A percentile compares a stretch with the other conserved stretches of the same genome.
Evolutionary conservation across 2,888 invertebrate species (phyloP).

Genomic region (Rotaria magnacalcarata): DNA sequence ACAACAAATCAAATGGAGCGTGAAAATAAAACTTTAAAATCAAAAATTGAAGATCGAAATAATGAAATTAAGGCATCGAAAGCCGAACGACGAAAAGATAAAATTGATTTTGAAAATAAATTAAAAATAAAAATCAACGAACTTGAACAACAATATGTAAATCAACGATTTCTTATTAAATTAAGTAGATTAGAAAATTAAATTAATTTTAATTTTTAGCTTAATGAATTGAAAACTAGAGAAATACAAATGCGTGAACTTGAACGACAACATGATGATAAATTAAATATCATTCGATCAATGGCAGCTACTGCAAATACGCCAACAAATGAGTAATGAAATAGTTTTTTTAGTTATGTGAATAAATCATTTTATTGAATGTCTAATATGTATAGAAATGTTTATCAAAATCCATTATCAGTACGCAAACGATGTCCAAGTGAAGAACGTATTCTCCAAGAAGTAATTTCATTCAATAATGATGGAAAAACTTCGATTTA

Average conservation of each 20-base stretch:
- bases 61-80: not conserved
- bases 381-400: not conserved
- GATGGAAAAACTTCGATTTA: not conserved
- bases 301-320: slow-evolving; percentile 6
- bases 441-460: slow-evolving; percentile 29
- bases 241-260: not conserved
- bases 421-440: not conserved
- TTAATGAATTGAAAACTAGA: slow-evolving; percentile 19
- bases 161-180: not conserved
- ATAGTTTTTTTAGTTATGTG: not conserved
- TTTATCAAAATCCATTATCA: not conserved
- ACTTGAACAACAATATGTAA: slow-evolving; percentile 33
- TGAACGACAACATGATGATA: slow-evolving; percentile 36
- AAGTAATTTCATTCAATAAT: not conserved
- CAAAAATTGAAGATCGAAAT: slow-evolving; percentile 10
- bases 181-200: not conserved
- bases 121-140: slow-evolving; percentile 3
- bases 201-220: not conserved
- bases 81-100: slow-evolving; percentile 30
- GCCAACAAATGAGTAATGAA: not conserved
- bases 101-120: slow-evolving; percentile 36
- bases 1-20: slow-evolving; percentile 9
- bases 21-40: slow-evolving; percentile 29
- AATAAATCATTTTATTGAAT: too few species aligned
- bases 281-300: slow-evolving; percentile 27